These are phyloP conservation scores for Acanthosepion lycidas DNA, from an alignment of 2,888 invertebrate genomes.

Conservation along the genomic window DNA sequence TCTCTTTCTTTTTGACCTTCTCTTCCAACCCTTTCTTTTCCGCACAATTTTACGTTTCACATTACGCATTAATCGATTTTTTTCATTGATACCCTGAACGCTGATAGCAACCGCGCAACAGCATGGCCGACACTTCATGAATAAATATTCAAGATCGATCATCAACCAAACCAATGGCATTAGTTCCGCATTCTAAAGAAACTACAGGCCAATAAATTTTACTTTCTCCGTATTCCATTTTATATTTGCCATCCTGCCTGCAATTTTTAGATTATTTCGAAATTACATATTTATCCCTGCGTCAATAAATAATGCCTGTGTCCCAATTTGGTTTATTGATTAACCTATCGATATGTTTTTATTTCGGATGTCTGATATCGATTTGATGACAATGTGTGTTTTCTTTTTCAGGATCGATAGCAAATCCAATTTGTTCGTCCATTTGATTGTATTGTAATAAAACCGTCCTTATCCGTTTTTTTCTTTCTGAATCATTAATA, in stretches of 20 bases:
- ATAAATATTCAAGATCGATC: not conserved
- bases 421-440: not conserved
- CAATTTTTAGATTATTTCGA: not conserved
- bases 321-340: not conserved
- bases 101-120: not conserved
- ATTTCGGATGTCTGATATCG: not conserved
- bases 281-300: not conserved
- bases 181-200: not conserved
- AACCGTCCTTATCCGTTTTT: not conserved
- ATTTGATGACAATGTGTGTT: not conserved
- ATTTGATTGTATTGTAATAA: not conserved
- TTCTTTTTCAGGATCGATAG: not conserved
- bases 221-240: not conserved
- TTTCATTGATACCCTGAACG: not conserved
- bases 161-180: not conserved
- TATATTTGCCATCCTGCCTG: not conserved
- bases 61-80: not conserved
- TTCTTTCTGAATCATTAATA: no score
- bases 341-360: not conserved
- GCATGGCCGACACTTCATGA: slow-evolving; percentile 6
- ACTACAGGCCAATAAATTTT: not conserved
- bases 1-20: no score
- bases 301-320: not conserved
- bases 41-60: not conserved
- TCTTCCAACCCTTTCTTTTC: no score